Percentiles rank a stretch among this genome's conserved stretches.
These are phyloP conservation scores for Diogma glabrata DNA, from an alignment of 2,888 invertebrate species.

Conservation along the genomic window DNA sequence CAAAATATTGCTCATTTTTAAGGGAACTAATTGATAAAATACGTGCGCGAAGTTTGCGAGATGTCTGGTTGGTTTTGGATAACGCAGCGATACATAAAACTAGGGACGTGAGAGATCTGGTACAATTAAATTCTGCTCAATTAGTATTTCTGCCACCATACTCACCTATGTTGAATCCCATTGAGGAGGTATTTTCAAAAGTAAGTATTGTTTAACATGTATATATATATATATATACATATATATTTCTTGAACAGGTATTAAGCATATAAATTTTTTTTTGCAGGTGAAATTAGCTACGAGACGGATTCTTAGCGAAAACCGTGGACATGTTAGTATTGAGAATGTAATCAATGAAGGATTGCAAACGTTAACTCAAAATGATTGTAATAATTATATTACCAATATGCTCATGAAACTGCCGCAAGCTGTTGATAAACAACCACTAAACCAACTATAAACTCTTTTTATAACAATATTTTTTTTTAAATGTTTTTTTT, in stretches of 20 bases:
- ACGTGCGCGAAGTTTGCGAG: background rate
- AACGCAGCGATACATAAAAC: background rate
- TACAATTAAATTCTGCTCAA: background rate
- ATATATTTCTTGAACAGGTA: no score
- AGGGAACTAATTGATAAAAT: background rate
- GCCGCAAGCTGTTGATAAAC: background rate
- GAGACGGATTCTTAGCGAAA: background rate
- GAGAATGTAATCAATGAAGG: background rate
- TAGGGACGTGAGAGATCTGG: background rate
- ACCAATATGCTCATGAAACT: background rate
- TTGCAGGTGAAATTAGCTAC: background rate
- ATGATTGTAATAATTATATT: background rate
- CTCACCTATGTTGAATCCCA: background rate
- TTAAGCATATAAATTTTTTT: no score
- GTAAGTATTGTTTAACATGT: constrained; percentile 4
- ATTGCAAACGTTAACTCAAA: background rate
- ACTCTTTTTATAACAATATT: no score
- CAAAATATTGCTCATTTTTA: background rate
- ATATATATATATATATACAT: no score
- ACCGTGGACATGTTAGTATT: background rate
- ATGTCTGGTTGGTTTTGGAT: background rate
- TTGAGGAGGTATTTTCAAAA: constrained; percentile 8
- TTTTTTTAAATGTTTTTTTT: no score
- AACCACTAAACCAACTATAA: background rate
- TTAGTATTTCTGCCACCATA: constrained; percentile 1